Conservation (phyloP, 2,113 vertebrate species). For the Nothobranchius kuhntae region DNA sequence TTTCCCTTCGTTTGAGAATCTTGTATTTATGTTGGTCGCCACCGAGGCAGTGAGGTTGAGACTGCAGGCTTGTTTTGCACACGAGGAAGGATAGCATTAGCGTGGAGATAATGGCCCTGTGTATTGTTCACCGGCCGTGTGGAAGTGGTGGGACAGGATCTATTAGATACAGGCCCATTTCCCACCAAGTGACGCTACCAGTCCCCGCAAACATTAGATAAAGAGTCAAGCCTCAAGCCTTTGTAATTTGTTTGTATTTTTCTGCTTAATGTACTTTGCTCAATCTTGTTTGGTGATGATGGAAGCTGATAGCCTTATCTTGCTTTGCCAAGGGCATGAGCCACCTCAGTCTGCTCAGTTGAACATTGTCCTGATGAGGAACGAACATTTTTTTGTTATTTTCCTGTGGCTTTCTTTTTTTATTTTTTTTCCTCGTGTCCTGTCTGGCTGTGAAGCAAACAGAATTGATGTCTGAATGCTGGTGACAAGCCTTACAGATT, state of each 20-base stretch:
- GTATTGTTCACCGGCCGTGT: conserved; percentile 76
- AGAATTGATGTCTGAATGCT: no score
- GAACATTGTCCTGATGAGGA: conserved; percentile 70
- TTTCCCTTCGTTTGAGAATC: conserved; percentile 49
- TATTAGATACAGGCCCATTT: conserved; percentile 79
- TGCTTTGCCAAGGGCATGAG: conserved; percentile 79
- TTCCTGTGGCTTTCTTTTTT: not conserved
- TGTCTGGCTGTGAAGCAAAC: no score
- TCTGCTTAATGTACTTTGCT: conserved; percentile 85
- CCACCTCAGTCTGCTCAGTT: conserved; percentile 63
- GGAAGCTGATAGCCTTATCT: conserved; percentile 84
- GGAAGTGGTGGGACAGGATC: conserved; percentile 80
- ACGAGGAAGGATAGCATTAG: conserved; percentile 74
- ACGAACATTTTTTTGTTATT: conserved; percentile 16
- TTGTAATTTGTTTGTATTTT: conserved; percentile 86
- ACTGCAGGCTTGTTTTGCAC: conserved; percentile 74
- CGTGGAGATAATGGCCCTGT: conserved; percentile 73
- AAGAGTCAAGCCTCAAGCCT: conserved; percentile 80
- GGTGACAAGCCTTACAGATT: no score
- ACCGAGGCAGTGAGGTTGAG: conserved; percentile 44
- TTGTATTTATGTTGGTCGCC: conserved; percentile 54
- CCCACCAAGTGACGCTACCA: conserved; percentile 73
- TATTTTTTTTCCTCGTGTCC: no score
- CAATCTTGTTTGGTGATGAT: conserved; percentile 84
- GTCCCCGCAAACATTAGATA: conserved; percentile 80